Evolutionary conservation across 2,888 invertebrate genomes (phyloP).

Genomic region (Hemicrepidius hirtus): DNA sequence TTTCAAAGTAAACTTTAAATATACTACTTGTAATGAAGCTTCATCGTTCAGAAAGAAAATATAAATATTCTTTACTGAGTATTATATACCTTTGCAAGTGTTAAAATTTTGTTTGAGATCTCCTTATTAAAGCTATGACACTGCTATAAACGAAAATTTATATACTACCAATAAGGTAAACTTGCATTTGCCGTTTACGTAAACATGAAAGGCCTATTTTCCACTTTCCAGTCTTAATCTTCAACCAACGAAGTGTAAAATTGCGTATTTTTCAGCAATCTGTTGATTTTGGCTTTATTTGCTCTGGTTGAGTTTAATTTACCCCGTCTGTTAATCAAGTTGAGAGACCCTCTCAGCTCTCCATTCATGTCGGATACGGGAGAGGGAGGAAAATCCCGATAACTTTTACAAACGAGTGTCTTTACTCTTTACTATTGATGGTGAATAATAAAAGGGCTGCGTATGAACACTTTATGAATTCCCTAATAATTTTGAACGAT

Average conservation of each 20-base stretch:
- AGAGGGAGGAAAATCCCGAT: conserved; percentile 10
- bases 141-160: no score
- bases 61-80: no score
- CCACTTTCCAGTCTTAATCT: background rate
- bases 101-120: no score
- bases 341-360: conserved; percentile 4
- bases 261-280: conserved; percentile 15
- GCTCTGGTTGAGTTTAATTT: conserved; percentile 12
- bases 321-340: conserved; percentile 21
- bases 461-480: background rate
- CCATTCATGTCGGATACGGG: conserved; percentile 9
- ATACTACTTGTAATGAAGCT: no score
- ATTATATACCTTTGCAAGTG: no score
- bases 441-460: background rate
- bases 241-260: conserved; percentile 4
- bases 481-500: no score
- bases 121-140: no score
- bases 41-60: no score
- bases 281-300: conserved; percentile 23
- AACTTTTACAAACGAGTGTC: conserved; percentile 6
- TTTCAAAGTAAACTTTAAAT: no score
- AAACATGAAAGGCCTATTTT: background rate
- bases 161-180: no score
- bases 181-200: background rate
- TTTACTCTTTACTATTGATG: background rate